Evolutionary conservation across 2,888 invertebrate species (phyloP), one percentile per base, ranked within the genome.

Genomic region (Mythimna vitellina): DNA sequence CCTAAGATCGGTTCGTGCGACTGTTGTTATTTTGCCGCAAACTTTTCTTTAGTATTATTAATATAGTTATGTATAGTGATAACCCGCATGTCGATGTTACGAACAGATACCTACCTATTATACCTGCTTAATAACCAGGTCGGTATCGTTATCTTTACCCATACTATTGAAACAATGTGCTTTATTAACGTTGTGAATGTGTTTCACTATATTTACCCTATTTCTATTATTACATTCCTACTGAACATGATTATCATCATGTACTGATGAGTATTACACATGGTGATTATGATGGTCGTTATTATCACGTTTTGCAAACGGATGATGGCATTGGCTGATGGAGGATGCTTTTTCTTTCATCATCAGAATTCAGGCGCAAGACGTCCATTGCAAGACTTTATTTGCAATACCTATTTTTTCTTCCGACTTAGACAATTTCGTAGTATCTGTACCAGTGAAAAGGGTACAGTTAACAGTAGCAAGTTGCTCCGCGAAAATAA

Each of bases 251-350:
- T 73, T 57, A 74, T 62, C 35, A 54, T 62, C 35, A 54, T 35
- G 22, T 29, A 58, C 29, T 65, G 67, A 54, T 67, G 60, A 60
- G 60, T n/a, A 60, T 76, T 54, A 35, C 20, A 38, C 53, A 35
- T 49, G 53, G 53, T 68, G 68, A 66, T 66, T 75, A 58, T 14
- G 49, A n/a, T 17, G 32, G 14, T 51, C 17, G 17, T 56, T 76
- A 74, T 56, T 54, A 69, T 74, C 9, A 68, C 12, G 69, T 56
- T 56, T 74, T n/a, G 54, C 22, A 56, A 74, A 58, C 17, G n/a
- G 10, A 65, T 74, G 58, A 65, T 35, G 35, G 42, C 25, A 25
- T 42, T 46, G 9, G 46, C 22, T 9, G 38, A 20, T 6, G 17
- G 46, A 46, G 25, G 46, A 38, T 25, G 51, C 1, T 17, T 53